phyloP scores from a whole-genome alignment of 2,113 vertebrate genomes.

The Piprites chloris region DNA sequence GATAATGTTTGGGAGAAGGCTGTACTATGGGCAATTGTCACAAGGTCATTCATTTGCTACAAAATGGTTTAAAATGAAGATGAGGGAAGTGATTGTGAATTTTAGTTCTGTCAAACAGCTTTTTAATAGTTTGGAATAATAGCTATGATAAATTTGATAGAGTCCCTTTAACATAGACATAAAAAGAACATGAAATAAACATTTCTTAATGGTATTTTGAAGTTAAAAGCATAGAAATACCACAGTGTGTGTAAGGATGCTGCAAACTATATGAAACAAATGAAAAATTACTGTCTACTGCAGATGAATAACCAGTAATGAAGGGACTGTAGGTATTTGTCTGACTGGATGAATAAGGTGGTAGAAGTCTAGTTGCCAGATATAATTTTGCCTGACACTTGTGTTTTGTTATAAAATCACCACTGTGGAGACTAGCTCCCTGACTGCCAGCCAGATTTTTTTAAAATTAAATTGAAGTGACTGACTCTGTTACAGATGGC shows the following conservation, averaged over 20 bases:
- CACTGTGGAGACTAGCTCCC: constrained; percentile 25
- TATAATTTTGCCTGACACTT: constrained; percentile 51
- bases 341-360: constrained; percentile 1
- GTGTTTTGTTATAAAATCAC: constrained; percentile 55
- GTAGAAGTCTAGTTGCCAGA: background rate
- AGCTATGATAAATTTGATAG: background rate
- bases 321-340: background rate
- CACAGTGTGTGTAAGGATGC: background rate
- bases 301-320: constrained; percentile 4
- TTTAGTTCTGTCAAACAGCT: background rate
- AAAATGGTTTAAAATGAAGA: background rate
- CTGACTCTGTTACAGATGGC: constrained; percentile 8
- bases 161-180: background rate
- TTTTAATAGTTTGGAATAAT: background rate
- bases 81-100: background rate
- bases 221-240: background rate
- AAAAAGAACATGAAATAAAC: background rate
- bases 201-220: background rate
- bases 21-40: background rate
- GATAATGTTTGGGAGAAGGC: background rate
- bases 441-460: constrained; percentile 51
- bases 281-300: background rate
- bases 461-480: constrained; percentile 63
- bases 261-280: background rate
- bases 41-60: background rate